Evolutionary conservation across 2,797 vertebrate genomes (phyloP).

Genomic region (Knipowitschia caucasica): DNA sequence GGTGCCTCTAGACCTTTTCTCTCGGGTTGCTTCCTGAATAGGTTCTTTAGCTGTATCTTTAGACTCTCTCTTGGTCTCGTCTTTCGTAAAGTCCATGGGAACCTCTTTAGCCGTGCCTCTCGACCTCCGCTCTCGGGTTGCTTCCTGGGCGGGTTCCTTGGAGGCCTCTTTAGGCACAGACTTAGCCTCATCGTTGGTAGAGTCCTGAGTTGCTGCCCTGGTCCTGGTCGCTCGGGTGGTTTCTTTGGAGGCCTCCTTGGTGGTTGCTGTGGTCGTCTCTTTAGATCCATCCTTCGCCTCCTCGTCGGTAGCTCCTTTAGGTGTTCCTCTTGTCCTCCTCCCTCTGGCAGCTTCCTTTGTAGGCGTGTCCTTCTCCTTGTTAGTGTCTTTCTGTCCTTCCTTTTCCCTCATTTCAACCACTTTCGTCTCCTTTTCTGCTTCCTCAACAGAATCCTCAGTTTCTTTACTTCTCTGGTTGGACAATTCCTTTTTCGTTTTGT

Average conservation of each 20-base stretch:
- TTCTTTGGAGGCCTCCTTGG: background rate
- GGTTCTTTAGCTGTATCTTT: no score
- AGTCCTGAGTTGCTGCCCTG: rapidly evolving
- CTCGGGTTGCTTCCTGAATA: no score
- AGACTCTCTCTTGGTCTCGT: no score
- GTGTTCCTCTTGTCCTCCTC: background rate
- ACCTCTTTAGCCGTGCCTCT: no score
- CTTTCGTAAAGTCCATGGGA: background rate
- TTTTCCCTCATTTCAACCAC: background rate
- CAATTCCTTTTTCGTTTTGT: background rate
- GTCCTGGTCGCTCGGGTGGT: no score
- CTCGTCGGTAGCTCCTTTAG: slow-evolving; percentile 24
- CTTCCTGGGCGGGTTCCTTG: background rate
- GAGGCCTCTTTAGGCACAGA: no score
- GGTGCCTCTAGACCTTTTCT: no score
- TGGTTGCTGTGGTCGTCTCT: background rate
- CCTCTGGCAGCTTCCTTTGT: background rate
- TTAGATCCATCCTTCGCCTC: background rate
- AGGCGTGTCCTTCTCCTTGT: background rate
- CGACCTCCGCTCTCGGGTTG: no score
- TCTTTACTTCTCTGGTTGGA: background rate
- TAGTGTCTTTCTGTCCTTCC: background rate
- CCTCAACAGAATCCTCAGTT: background rate
- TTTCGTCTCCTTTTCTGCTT: background rate
- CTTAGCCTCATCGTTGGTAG: background rate